Conservation (phyloP, 2,888 invertebrate species). For the Lasioglossum malachurum region DNA sequence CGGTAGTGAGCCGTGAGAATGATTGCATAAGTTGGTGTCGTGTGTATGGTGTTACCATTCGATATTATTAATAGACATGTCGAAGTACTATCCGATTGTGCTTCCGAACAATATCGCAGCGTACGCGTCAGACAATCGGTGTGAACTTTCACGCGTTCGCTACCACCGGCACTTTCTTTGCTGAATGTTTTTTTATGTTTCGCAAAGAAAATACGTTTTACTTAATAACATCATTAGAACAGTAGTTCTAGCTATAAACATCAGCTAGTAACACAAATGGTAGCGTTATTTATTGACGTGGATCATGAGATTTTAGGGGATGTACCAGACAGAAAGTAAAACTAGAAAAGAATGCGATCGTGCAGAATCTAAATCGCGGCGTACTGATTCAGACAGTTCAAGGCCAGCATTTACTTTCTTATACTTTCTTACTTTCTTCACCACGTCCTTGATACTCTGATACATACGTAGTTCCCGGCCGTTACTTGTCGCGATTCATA, state of each 20-base stretch:
- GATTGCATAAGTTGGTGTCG: conserved; percentile 57
- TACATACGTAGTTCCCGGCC: conserved; percentile 41
- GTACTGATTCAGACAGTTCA: conserved; percentile 42
- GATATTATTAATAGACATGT: conserved; percentile 48
- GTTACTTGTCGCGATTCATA: conserved; percentile 4
- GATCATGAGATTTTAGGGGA: background rate
- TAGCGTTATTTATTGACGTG: background rate
- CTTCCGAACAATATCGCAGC: background rate
- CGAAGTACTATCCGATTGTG: background rate
- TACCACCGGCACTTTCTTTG: background rate
- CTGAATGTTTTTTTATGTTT: background rate
- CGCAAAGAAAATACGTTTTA: background rate
- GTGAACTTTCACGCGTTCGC: background rate
- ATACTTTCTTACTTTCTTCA: conserved; percentile 67
- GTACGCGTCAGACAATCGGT: background rate
- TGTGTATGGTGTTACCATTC: conserved; percentile 44
- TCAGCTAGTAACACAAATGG: background rate
- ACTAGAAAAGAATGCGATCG: conserved; percentile 16
- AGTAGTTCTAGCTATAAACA: background rate
- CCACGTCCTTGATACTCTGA: conserved; percentile 37
- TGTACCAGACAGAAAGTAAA: conserved; percentile 14
- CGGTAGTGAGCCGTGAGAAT: conserved; percentile 50
- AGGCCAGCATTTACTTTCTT: conserved; percentile 68
- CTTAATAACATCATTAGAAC: background rate
- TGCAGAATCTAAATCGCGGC: conserved; percentile 22